Percentiles rank a stretch among this genome's conserved stretches.
phyloP scores from a whole-genome alignment of 2,888 invertebrate genomes.

The Drosophila mettleri region DNA sequence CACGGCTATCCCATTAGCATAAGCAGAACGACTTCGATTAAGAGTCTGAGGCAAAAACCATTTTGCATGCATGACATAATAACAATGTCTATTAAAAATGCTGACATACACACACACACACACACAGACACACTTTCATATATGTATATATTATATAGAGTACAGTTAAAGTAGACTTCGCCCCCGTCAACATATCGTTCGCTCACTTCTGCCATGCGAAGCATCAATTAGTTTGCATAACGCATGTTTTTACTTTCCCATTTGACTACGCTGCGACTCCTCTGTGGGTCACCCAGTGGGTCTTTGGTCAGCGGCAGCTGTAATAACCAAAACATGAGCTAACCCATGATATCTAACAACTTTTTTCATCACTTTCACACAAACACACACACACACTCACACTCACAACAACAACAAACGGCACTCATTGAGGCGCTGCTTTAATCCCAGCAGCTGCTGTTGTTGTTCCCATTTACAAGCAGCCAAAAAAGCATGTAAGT shows the following conservation, averaged over 20 bases:
- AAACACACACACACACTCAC: constrained; percentile 30
- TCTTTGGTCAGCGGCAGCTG: constrained; percentile 64
- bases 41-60: constrained; percentile 24
- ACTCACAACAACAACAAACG: too few relatives aligned
- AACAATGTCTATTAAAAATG: constrained; percentile 15
- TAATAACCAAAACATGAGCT: constrained; percentile 70
- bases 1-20: constrained; percentile 24
- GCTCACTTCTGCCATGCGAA: not conserved
- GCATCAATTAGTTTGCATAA: constrained; percentile 74
- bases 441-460: constrained; percentile 60
- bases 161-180: not conserved
- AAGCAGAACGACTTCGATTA: constrained; percentile 5
- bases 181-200: not conserved
- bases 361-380: constrained; percentile 70
- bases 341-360: constrained; percentile 49
- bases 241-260: constrained; percentile 51
- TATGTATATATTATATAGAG: constrained; percentile 2
- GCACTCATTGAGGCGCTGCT: constrained; percentile 36
- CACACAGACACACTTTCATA: not conserved
- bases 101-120: constrained; percentile 12
- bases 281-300: not conserved
- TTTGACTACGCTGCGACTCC: constrained; percentile 47
- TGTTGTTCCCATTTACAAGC: constrained; percentile 18
- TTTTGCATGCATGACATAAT: constrained; percentile 23
- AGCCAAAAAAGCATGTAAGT: constrained; percentile 24